A percentile compares a stretch with the other conserved stretches of the same genome.
Evolutionary conservation across 2,888 invertebrate species (phyloP).

Genomic region (Pandemis cinnamomeana): DNA sequence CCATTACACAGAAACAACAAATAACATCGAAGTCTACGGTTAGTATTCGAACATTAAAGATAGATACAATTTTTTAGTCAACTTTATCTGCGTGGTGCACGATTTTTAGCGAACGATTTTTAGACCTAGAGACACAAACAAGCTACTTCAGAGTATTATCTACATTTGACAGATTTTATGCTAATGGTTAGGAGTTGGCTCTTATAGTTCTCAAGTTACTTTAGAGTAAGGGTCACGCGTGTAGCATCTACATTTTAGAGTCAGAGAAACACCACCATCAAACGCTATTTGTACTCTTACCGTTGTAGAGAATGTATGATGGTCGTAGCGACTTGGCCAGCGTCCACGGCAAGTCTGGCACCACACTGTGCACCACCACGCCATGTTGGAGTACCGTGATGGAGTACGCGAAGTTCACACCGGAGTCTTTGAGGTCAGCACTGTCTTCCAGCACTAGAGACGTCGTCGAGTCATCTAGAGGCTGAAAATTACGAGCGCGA

Average conservation of each 20-base stretch:
- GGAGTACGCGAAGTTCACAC: conserved; percentile 93
- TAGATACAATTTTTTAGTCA: too few relatives aligned
- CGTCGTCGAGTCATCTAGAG: conserved; percentile 84
- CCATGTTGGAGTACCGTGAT: conserved; percentile 93
- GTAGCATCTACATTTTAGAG: background rate
- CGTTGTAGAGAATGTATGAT: conserved; percentile 89
- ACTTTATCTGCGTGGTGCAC: too few relatives aligned
- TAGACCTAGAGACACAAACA: too few relatives aligned
- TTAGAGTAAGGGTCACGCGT: too few relatives aligned
- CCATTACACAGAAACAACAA: too few relatives aligned
- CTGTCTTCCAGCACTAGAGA: conserved; percentile 80
- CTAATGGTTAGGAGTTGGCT: too few relatives aligned
- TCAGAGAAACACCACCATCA: background rate
- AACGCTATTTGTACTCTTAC: conserved; percentile 56
- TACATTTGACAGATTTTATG: background rate
- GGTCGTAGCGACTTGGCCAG: conserved; percentile 90
- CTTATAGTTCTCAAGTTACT: too few relatives aligned
- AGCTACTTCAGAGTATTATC: too few relatives aligned
- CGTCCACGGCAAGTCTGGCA: conserved; percentile 92
- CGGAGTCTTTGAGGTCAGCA: conserved; percentile 84
- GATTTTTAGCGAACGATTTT: too few relatives aligned
- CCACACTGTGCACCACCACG: conserved; percentile 92
- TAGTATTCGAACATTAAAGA: too few relatives aligned
- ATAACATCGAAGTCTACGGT: too few relatives aligned
- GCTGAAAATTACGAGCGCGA: conserved; percentile 68